A percentile compares a stretch with the other conserved stretches of the same genome.
These are phyloP conservation scores for Hirtodrosophila trivittata DNA, from an alignment of 2,888 invertebrate genomes.

Conservation along the genomic window DNA sequence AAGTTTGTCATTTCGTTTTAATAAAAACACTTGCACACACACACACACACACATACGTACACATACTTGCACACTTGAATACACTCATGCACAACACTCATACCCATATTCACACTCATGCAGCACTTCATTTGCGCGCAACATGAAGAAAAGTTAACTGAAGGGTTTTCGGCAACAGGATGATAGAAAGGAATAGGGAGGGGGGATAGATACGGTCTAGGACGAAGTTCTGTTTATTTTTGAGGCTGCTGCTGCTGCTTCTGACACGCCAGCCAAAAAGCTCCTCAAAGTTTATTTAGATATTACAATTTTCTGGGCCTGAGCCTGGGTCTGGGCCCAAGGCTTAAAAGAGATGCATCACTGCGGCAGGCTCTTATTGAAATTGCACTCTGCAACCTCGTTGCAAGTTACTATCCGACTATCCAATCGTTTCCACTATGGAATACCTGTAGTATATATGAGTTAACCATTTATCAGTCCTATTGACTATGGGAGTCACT, in stretches of 20 bases:
- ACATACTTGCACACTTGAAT: conserved; percentile 21
- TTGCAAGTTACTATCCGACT: background rate
- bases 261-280: conserved; percentile 61
- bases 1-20: conserved; percentile 79
- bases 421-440: background rate
- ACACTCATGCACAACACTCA: conserved; percentile 42
- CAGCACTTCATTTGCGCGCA: conserved; percentile 69
- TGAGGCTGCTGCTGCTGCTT: conserved; percentile 50
- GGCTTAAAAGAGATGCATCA: conserved; percentile 48
- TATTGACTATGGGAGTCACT: background rate
- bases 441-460: background rate
- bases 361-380: conserved; percentile 37
- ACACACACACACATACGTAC: conserved; percentile 27
- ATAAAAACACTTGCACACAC: conserved; percentile 73
- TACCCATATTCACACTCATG: conserved; percentile 38
- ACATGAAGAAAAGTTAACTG: conserved; percentile 64
- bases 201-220: background rate
- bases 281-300: conserved; percentile 72
- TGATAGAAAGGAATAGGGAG: background rate
- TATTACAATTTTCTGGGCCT: conserved; percentile 61
- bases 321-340: no score
- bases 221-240: conserved; percentile 46
- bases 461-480: background rate
- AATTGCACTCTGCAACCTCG: conserved; percentile 28
- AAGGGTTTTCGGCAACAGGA: conserved; percentile 52